These are phyloP conservation scores for Zeus faber DNA, from an alignment of 2,113 vertebrate genomes.

Conservation along the genomic window DNA sequence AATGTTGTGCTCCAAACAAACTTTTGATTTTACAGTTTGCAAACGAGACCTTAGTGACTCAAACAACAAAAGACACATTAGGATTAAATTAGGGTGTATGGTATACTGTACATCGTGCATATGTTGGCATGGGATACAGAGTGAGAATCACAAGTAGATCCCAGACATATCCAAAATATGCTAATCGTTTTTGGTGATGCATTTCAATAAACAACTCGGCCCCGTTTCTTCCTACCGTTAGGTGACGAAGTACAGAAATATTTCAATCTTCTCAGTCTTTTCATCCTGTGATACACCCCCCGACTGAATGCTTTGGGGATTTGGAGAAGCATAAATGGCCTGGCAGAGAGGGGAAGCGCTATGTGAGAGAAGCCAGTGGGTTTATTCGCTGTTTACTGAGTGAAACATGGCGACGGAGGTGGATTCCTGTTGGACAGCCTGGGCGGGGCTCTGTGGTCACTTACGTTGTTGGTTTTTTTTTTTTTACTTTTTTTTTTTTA, in stretches of 20 bases:
- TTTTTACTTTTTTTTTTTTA: no score
- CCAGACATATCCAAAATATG: no score
- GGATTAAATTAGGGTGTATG: no score
- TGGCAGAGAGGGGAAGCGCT: slow-evolving; percentile 22
- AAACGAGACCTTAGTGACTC: slow-evolving; percentile 3
- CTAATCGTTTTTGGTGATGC: no score
- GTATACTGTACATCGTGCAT: no score
- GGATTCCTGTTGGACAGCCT: no score
- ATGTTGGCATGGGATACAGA: no score
- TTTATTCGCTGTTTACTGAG: slow-evolving; percentile 16
- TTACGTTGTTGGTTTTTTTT: no score
- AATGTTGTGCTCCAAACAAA: background rate
- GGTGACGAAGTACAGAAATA: slow-evolving; percentile 24
- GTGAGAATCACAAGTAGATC: no score
- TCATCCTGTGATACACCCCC: background rate
- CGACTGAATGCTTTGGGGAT: background rate
- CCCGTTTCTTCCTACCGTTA: slow-evolving; percentile 6
- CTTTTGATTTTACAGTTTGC: slow-evolving; percentile 32
- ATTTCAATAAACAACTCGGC: slow-evolving; percentile 21
- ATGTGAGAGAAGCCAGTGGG: slow-evolving; percentile 33
- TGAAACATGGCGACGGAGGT: slow-evolving; percentile 18
- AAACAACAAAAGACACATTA: slow-evolving; percentile 23
- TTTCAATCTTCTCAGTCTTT: slow-evolving; percentile 1
- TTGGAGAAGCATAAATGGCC: slow-evolving; percentile 12
- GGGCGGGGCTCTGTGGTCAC: no score